phyloP scores from a whole-genome alignment of 1,140 invertebrate genomes.

The Lethrus apterus region DNA sequence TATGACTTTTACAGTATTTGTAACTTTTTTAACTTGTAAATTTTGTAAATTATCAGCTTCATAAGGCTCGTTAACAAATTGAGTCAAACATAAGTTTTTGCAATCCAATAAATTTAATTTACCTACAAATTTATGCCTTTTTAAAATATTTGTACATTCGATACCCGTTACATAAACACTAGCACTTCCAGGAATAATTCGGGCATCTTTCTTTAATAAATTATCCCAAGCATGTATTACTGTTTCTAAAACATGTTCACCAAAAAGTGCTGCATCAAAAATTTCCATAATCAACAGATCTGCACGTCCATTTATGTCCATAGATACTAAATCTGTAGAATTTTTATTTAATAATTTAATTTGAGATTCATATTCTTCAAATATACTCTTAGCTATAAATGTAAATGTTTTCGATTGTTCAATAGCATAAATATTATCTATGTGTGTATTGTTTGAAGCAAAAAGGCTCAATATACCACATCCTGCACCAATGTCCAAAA shows the following conservation, averaged over 20 bases:
- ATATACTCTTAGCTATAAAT: conserved; percentile 50
- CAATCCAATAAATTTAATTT: conserved; percentile 31
- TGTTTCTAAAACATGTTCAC: conserved; percentile 61
- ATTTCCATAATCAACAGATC: conserved; percentile 66
- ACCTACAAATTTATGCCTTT: conserved; percentile 40
- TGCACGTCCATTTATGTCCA: conserved; percentile 3
- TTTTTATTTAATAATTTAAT: conserved; percentile 45
- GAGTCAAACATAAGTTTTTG: conserved; percentile 41
- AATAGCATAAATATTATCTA: conserved; percentile 53
- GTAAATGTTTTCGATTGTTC: conserved; percentile 58
- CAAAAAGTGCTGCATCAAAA: conserved; percentile 71
- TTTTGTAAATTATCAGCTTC: conserved; percentile 59
- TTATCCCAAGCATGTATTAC: conserved; percentile 60
- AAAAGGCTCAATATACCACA: conserved; percentile 63
- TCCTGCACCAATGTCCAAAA: conserved; percentile 70
- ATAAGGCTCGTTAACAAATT: conserved; percentile 50
- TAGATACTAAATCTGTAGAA: conserved; percentile 44
- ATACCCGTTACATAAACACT: conserved; percentile 54
- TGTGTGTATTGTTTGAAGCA: conserved; percentile 47
- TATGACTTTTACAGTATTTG: conserved; percentile 50
- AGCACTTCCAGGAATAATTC: conserved; percentile 55
- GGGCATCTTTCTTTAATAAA: conserved; percentile 44
- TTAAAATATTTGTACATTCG: conserved; percentile 32
- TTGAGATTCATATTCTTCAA: conserved; percentile 45
- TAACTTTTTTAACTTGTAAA: conserved; percentile 52